Evolutionary conservation across 2,113 vertebrate genomes (phyloP).

Genomic region (Marmota flaviventris): DNA sequence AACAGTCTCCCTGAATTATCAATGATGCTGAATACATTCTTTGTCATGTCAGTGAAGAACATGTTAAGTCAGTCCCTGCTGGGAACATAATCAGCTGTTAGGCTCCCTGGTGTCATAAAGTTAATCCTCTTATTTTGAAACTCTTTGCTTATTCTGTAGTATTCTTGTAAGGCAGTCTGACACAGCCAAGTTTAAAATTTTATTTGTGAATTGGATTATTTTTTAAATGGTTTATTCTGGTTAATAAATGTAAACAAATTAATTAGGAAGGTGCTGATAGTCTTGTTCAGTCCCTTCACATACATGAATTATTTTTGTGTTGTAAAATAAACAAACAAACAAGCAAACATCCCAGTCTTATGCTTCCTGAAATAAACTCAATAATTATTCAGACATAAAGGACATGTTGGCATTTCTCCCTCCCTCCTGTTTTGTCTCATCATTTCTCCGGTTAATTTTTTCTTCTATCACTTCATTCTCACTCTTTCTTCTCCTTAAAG

Average conservation of each 20-base stretch:
- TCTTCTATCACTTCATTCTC: not conserved
- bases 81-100: not conserved
- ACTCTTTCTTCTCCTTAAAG: conserved; percentile 3
- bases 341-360: not conserved
- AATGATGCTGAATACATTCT: not conserved
- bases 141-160: not conserved
- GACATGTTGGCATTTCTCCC: not conserved
- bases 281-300: not conserved
- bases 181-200: not conserved
- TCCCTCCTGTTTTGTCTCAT: not conserved
- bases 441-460: not conserved
- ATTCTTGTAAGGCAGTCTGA: not conserved
- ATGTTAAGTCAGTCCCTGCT: not conserved
- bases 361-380: not conserved
- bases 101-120: not conserved
- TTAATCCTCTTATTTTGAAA: not conserved
- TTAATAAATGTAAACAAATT: conserved; percentile 7
- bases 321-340: not conserved
- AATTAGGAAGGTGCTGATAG: conserved; percentile 25
- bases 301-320: conserved; percentile 11
- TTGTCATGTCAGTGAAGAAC: not conserved
- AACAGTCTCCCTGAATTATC: not conserved
- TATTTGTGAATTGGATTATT: not conserved
- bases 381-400: not conserved
- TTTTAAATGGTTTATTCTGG: not conserved